Evolutionary conservation across 2,797 vertebrate genomes (phyloP), one percentile per base, ranked within the genome.

Genomic region (Fringilla coelebs): DNA sequence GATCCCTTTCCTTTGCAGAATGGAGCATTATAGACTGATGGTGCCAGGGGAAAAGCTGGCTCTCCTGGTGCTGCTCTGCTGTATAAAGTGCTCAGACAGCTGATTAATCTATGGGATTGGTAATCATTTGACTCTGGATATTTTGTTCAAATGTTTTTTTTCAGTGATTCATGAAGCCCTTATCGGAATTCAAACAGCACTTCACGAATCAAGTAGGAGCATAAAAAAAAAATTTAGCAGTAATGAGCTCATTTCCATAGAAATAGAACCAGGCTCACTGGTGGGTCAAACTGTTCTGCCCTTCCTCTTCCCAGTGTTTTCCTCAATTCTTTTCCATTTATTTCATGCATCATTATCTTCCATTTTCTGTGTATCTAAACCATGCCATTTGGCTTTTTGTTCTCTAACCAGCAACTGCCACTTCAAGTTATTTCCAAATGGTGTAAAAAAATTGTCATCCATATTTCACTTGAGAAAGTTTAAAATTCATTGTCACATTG

Each of bases 241-340:
- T 90, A 94, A 96, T 85, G 90, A 97, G 89, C 95, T 97, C 85
- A 97, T 97, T 97, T 97, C 96, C 96, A 95, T 96, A 96, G 97
- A 96, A 96, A 89, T 95, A 92, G 80, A 87, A 87, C 80, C 78
- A 82, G 85, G 63, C 89, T 80, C 65, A 93, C 88, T 49, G 70
- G 93, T 93, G 85, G 96, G 93, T 95, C 91, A 97, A 41, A 94
- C 57, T 84, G 88, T 88, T 86, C 74, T 85, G 89, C 94, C 84
- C 83, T 95, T 95, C 65, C 83, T 62, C 51, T 86, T 95, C 76
- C 55, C 34, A 54, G 28, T 82, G 76, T 83, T 82, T 72, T 88
- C 84, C 81, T 96, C 72, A 68, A 29, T 96, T 90, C 76, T 92
- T 79, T 90, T 80, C 58, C 46, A 7, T 90, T 94, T 92, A 89